Evolutionary conservation across 2,113 vertebrate species (phyloP), one percentile per base, ranked within the genome.

Genomic region (Eretmodus cyanostictus): DNA sequence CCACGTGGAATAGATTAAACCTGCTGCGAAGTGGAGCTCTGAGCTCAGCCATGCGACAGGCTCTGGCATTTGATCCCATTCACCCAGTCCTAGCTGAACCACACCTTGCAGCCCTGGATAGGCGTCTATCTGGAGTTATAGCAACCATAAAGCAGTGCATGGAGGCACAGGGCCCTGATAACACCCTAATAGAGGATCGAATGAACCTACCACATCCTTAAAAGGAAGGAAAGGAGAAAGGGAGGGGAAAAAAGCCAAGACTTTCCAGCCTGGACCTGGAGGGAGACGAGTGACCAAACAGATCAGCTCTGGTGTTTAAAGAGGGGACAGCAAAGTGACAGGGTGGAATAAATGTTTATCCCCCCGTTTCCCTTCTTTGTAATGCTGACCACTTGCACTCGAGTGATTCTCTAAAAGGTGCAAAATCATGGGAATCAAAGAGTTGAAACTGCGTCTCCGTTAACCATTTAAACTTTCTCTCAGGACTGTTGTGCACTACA

Each of bases 1-100:
- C 99, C 27, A 99, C 98, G 1, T 99, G 98, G 98, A 99, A 99
- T 95, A 97, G 99, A 54, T 92, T 99, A 47, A 99, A 97, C 94
- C 97, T 97, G 80, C 95, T 99, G 86, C 98, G 97, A 93, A 95
- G 97, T 0, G 98, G 98, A 51, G 97, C 96, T 19, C 93, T 99
- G 91, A 99, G 97, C 81, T 96, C 98, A 82, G 97, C 97, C 29
- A 97, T 99, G 97, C 96, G 96, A 4, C 97, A 97, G 47, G 98
- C 98, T 36, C 96, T 97, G 89, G 95, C 90, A 0, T 98, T 98
- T 11, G 99, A 99, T 94, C 98, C 98, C 38, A 96, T 98, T 89
- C 92, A 96, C 16, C 98, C 99, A 0, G 97, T 98, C 91, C 96
- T 99, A 84, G 96, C 97, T 0, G 97, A 97, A 14, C 85, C 96